Conservation (phyloP, 2,797 vertebrate species). For the Chloroceryle inda region DNA sequence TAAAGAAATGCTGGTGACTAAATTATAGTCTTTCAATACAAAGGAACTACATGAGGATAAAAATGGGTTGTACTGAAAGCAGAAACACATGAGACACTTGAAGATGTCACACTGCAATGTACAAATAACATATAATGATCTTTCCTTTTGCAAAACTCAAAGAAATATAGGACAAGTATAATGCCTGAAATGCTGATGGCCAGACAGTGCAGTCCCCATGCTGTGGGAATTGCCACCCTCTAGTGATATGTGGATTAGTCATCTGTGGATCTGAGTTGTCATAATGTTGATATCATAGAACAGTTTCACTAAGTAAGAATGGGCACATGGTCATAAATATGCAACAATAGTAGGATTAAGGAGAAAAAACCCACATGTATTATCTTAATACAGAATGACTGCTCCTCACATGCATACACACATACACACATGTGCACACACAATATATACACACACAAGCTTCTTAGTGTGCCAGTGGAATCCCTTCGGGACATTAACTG, state of each 20-base stretch:
- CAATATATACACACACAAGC: fast-evolving
- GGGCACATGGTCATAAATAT: background rate
- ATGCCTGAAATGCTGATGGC: fast-evolving
- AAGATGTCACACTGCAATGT: background rate
- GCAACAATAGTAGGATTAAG: background rate
- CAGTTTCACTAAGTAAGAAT: background rate
- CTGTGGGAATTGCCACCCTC: background rate
- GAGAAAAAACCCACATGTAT: background rate
- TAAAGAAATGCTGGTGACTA: background rate
- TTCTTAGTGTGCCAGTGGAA: background rate
- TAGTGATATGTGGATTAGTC: background rate
- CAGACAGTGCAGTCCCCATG: background rate
- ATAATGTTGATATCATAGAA: background rate
- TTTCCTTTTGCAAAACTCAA: background rate
- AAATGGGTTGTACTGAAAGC: background rate
- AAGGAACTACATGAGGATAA: background rate
- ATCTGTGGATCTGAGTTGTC: background rate
- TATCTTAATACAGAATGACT: background rate
- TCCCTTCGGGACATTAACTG: background rate
- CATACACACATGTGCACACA: fast-evolving
- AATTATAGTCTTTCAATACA: background rate
- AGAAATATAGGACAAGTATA: background rate
- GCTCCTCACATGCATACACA: background rate
- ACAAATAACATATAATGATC: background rate
- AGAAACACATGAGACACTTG: background rate